A percentile compares a stretch with the other conserved stretches of the same genome.
phyloP scores from a whole-genome alignment of 2,888 invertebrate genomes.

The Cephus pygmeus region DNA sequence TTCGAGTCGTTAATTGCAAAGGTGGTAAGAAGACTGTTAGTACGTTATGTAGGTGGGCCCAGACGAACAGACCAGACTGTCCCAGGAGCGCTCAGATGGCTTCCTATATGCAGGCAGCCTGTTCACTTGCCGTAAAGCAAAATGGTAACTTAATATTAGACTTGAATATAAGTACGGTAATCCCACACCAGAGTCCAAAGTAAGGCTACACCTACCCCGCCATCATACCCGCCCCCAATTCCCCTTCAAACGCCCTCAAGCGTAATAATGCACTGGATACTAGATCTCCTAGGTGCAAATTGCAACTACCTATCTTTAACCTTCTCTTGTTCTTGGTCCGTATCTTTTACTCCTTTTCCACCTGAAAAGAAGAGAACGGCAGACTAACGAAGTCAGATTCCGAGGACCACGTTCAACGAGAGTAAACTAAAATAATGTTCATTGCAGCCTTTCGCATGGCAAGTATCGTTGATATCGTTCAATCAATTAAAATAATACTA shows the following conservation, averaged over 20 bases:
- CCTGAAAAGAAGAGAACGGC: neutral
- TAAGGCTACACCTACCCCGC: slow-evolving; percentile 60
- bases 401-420: neutral
- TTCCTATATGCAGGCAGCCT: slow-evolving; percentile 66
- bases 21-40: neutral
- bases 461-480: neutral
- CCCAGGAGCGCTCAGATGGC: slow-evolving; percentile 62
- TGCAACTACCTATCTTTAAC: slow-evolving; percentile 38
- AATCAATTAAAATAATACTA: neutral
- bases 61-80: slow-evolving; percentile 57
- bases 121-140: slow-evolving; percentile 66
- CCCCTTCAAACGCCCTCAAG: slow-evolving; percentile 43
- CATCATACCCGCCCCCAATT: slow-evolving; percentile 31
- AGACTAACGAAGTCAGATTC: neutral
- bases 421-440: neutral
- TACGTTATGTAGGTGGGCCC: slow-evolving; percentile 54
- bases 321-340: slow-evolving; percentile 11
- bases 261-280: slow-evolving; percentile 54
- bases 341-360: neutral
- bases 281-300: slow-evolving; percentile 56
- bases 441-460: neutral
- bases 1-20: neutral
- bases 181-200: slow-evolving; percentile 63
- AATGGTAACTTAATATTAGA: slow-evolving; percentile 66
- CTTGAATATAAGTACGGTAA: slow-evolving; percentile 65